A percentile compares a stretch with the other conserved stretches of the same genome.
phyloP scores from a whole-genome alignment of 2,797 vertebrate genomes.

The Podarcis lilfordi region DNA sequence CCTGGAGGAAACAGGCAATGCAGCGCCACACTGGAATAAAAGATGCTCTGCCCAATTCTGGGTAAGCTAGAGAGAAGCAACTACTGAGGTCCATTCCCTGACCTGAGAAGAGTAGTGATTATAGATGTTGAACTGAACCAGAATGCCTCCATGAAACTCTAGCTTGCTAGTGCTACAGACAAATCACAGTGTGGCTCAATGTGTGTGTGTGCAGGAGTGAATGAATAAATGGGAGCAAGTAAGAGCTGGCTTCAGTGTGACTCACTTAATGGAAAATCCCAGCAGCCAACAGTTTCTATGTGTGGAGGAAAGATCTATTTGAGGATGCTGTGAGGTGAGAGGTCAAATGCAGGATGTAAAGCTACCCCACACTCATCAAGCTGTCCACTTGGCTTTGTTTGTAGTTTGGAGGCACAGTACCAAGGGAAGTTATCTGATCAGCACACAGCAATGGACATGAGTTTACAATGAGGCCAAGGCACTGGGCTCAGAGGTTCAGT shows the following conservation, averaged over 20 bases:
- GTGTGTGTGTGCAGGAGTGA: neutral
- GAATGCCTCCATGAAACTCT: too few relatives aligned
- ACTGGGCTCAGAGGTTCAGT: neutral
- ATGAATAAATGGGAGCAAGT: neutral
- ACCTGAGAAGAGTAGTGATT: too few relatives aligned
- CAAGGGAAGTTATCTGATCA: neutral
- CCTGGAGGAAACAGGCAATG: too few relatives aligned
- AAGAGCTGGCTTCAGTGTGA: neutral
- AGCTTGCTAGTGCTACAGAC: too few relatives aligned
- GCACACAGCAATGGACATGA: neutral
- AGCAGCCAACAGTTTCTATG: neutral
- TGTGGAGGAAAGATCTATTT: neutral
- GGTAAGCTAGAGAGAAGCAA: too few relatives aligned
- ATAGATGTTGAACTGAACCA: neutral
- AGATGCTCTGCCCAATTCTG: too few relatives aligned
- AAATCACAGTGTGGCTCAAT: too few relatives aligned
- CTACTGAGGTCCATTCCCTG: too few relatives aligned
- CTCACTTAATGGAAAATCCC: neutral
- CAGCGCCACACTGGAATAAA: too few relatives aligned
- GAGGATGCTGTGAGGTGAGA: neutral
- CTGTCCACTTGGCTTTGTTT: neutral
- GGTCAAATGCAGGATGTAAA: neutral
- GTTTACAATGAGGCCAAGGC: neutral
- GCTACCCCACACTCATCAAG: neutral
- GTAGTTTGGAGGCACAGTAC: neutral